A percentile compares a stretch with the other conserved stretches of the same genome.
Conservation (phyloP, 2,888 invertebrate species). For the Scaptomyza tumidula region DNA sequence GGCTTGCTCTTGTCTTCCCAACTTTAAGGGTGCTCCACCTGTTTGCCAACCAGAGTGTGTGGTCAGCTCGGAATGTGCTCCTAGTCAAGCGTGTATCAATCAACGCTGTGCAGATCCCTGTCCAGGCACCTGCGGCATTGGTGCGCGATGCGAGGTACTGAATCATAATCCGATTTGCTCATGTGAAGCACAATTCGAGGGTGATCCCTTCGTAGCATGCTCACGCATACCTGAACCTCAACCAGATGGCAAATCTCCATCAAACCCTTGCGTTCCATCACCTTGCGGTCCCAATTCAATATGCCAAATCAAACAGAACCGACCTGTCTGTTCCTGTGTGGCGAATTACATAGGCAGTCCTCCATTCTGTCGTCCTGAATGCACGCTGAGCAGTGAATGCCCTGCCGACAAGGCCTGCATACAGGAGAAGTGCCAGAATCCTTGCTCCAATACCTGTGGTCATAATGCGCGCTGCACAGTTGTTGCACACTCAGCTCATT, state of each 20-base stretch:
- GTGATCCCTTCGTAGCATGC: constrained; percentile 92
- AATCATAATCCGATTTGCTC: constrained; percentile 95
- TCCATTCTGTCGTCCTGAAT: constrained; percentile 93
- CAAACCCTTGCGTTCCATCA: constrained; percentile 87
- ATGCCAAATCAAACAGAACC: constrained; percentile 91
- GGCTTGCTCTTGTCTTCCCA: constrained; percentile 91
- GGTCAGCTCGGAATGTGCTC: constrained; percentile 92
- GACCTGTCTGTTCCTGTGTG: constrained; percentile 92
- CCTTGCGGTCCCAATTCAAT: constrained; percentile 93
- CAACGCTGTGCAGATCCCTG: constrained; percentile 93
- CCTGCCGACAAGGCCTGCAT: constrained; percentile 91
- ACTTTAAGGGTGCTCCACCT: constrained; percentile 91
- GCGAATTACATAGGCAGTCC: constrained; percentile 92
- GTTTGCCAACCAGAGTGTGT: constrained; percentile 94
- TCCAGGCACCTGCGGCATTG: constrained; percentile 91
- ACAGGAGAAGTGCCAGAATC: constrained; percentile 92
- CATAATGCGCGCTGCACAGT: constrained; percentile 92
- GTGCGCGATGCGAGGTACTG: constrained; percentile 91
- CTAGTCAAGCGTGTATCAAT: constrained; percentile 91
- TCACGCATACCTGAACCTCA: constrained; percentile 76
- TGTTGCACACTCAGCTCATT: constrained; percentile 92
- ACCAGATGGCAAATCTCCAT: constrained; percentile 83
- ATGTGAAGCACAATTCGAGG: constrained; percentile 90
- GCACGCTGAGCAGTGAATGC: constrained; percentile 93
- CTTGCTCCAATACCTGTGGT: constrained; percentile 92